Evolutionary conservation across 2,797 vertebrate species (phyloP), one percentile per base, ranked within the genome.

Genomic region (Pelobates cultripes): DNA sequence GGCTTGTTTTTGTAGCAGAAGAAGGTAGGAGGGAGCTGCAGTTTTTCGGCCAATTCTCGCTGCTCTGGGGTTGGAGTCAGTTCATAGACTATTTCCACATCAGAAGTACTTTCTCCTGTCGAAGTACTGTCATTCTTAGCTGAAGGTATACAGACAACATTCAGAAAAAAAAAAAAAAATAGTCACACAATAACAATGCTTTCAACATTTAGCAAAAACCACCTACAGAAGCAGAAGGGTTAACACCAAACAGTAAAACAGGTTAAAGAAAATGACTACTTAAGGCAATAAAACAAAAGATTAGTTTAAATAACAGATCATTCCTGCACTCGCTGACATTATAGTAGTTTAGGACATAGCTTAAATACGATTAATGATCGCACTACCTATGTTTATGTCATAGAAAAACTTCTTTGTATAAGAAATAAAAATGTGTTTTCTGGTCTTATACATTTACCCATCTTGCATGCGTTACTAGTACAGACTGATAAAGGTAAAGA

Each of bases 1-100:
- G 95, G 95, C 63, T 94, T 94, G 68, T 96, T 98, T 90, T 99
- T 94, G 89, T 98, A 99, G 86, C 97, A 97, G 92, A 99, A 99
- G 90, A 99, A 99, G 0, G 96, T 97, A 73, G 90, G 90, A 10
- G 98, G 98, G 61, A 99, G 94, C 87, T 91, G 89, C 13, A 99
- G 96, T 60, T 90, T 85, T 57, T 86, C 91, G 82, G 98, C 96
- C 2, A 99, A 91, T 80, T 91, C 93, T 72, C 88, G 95, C 85
- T 99, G 98, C 72, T 96, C 95, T 83, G 91, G 86, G 0, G 96
- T 97, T 4, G 98, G 96, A 43, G 91, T 95, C 55, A 92, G 89
- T 83, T 96, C 96, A 0, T 94, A 98, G 28, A 99, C 89, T 64
- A 99, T 86, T 76, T 96, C 70, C 67, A 99, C 89, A 2, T 95